Base-by-base conservation (phyloP, 2,888 invertebrate species). In the Aphidoletes aphidimyza region DNA sequence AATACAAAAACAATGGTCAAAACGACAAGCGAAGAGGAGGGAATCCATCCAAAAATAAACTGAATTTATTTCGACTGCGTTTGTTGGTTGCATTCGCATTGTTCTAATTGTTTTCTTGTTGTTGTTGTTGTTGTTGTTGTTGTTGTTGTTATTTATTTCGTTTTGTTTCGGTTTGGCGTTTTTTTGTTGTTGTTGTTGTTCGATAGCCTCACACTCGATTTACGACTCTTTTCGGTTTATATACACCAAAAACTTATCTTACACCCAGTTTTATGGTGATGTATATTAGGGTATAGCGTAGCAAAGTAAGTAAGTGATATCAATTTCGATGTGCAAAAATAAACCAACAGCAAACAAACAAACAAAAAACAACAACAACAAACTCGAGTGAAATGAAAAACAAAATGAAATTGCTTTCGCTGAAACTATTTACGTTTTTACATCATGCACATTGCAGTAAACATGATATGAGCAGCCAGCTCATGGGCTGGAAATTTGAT, bases 361-460 rank as follows among this genome's bases (percentile, higher is more conserved):
- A 47, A 54, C 22, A 54, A 5, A 54, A 22, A 22, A 54, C 14
- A 22, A 1, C 3, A n/a, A 22, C n/a, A 54, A 22, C 22, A 54
- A 54, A n/a, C n/a, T n/a, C n/a, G n/a, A n/a, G n/a, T n/a, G n/a
- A n/a, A n/a, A n/a, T n/a, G n/a, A n/a, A n/a, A n/a, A n/a, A n/a
- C n/a, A n/a, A 54, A 54, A 47, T 47, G 19, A 47, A 47, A 54
- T 69, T 69, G 26, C 17, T 69, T 69, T 69, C 69, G 69, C 26
- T 69, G 69, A 34, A 69, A 69, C 69, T 30, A 69, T 69, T 69
- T 69, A 69, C 69, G 69, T 30, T 69, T 69, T 69, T 69, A 69
- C 34, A n/a, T n/a, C n/a, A n/a, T n/a, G n/a, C n/a, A n/a, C n/a
- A n/a, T 69, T n/a, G 30, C 34, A 69, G 3, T 34, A 34, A 69